A percentile compares a stretch with the other conserved stretches of the same genome.
Evolutionary conservation across 2,797 vertebrate species (phyloP).

Genomic region (Microhierax caerulescens): DNA sequence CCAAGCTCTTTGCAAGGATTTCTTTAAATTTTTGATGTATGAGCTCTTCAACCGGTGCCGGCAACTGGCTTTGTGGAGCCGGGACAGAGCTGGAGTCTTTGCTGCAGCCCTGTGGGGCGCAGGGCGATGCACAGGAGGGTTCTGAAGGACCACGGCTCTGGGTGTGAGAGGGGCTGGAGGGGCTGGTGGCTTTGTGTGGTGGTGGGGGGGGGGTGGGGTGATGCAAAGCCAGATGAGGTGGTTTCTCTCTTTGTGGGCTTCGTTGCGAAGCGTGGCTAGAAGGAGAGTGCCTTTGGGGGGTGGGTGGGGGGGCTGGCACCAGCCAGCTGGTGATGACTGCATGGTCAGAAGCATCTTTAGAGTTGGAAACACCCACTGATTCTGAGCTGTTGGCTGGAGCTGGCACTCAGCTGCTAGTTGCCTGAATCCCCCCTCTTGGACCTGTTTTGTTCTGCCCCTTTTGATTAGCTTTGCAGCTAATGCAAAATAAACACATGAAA

Average conservation of each 20-base stretch:
- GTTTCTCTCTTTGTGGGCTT: background rate
- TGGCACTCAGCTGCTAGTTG: background rate
- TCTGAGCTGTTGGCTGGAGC: background rate
- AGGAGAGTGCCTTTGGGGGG: too few species aligned
- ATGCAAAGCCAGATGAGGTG: background rate
- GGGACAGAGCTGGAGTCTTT: background rate
- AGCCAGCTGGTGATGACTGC: background rate
- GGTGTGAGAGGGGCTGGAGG: fast-evolving
- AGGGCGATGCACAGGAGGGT: too few species aligned
- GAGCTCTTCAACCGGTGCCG: background rate
- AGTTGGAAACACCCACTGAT: background rate
- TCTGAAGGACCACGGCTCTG: background rate
- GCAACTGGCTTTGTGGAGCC: background rate
- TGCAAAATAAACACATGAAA: background rate
- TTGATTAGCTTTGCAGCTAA: background rate
- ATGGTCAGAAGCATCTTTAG: background rate
- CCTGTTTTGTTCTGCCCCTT: background rate
- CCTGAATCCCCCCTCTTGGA: background rate
- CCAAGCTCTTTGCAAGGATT: background rate
- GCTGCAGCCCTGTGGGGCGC: fast-evolving
- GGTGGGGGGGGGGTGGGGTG: background rate
- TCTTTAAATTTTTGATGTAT: background rate
- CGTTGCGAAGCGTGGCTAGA: background rate
- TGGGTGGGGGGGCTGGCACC: background rate
- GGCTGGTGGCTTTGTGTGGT: background rate